phyloP scores from a whole-genome alignment of 1,140 invertebrate species.

The Chlorops oryzae region DNA sequence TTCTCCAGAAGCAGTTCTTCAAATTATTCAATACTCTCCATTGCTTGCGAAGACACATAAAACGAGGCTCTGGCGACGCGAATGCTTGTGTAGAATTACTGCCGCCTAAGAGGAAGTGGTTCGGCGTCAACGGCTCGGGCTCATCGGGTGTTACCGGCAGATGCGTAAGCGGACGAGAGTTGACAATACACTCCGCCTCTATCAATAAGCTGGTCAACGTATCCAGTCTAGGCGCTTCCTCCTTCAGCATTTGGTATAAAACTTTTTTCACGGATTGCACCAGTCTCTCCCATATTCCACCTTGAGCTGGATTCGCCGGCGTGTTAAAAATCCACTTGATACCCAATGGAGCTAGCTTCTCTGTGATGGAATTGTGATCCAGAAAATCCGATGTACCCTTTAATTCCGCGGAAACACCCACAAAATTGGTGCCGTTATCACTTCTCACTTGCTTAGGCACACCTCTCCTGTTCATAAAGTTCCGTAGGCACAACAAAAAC shows the following conservation, averaged over 20 bases:
- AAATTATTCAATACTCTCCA: slow-evolving; percentile 4
- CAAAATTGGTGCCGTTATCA: background rate
- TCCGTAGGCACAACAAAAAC: background rate
- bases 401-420: background rate
- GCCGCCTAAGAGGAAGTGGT: background rate
- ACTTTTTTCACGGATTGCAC: too few species aligned
- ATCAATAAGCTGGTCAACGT: too few species aligned
- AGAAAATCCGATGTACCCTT: background rate
- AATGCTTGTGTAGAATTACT: slow-evolving; percentile 12
- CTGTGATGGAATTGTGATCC: background rate
- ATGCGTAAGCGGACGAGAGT: too few species aligned
- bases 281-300: too few species aligned
- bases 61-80: slow-evolving; percentile 18
- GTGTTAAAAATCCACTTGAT: too few species aligned
- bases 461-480: background rate
- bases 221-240: too few species aligned
- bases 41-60: slow-evolving; percentile 17
- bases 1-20: background rate
- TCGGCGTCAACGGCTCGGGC: too few species aligned
- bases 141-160: too few species aligned
- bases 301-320: too few species aligned
- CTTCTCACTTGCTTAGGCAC: background rate
- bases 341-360: too few species aligned
- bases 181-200: too few species aligned
- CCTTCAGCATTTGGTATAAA: too few species aligned